Evolutionary conservation across 2,888 invertebrate species (phyloP).

Genomic region (Philonicus albiceps): DNA sequence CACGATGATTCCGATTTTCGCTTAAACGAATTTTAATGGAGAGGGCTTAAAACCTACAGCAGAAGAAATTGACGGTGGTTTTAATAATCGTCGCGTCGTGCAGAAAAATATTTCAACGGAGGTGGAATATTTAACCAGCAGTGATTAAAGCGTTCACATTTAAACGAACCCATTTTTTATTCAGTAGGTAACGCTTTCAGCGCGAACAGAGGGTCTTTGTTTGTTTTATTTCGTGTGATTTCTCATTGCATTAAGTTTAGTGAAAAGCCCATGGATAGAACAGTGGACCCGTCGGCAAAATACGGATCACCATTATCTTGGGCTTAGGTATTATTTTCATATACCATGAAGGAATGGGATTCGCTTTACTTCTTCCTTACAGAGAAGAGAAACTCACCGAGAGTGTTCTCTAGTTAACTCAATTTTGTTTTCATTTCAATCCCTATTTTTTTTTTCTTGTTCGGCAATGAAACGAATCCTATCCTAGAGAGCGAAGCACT

Average conservation of each 20-base stretch:
- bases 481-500: not conserved
- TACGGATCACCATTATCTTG: not conserved
- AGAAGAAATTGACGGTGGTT: not conserved
- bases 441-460: not conserved
- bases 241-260: not conserved
- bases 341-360: not conserved
- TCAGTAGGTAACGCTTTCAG: not conserved
- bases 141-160: not conserved
- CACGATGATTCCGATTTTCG: not conserved
- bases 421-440: not conserved
- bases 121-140: not conserved
- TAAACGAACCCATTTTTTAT: not conserved
- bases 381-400: not conserved
- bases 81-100: not conserved
- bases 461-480: not conserved
- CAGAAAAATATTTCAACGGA: not conserved
- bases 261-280: not conserved
- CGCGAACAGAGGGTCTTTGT: not conserved
- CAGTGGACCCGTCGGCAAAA: not conserved
- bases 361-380: not conserved
- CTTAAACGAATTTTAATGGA: slow-evolving; percentile 13
- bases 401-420: not conserved
- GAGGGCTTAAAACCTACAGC: not conserved
- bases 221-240: not conserved
- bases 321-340: not conserved